These are phyloP conservation scores for Notothenia coriiceps DNA, from an alignment of 2,113 vertebrate species.

Conservation along the genomic window DNA sequence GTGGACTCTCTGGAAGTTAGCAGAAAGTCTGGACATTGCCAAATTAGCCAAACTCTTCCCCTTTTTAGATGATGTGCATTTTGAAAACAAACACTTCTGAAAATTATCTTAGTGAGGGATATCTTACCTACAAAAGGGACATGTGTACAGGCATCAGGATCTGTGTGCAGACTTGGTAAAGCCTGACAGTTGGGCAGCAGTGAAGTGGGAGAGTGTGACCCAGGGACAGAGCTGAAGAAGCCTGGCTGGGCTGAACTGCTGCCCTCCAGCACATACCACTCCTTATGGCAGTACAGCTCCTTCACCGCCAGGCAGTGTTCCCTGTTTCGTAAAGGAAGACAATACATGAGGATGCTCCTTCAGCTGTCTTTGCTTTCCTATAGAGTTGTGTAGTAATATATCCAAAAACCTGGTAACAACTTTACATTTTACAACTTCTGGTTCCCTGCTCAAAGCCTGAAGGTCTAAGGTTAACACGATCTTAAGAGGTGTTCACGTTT, in stretches of 20 bases:
- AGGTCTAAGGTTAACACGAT: too few relatives aligned
- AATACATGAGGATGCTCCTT: background rate
- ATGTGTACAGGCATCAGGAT: constrained; percentile 85
- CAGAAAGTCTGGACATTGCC: too few relatives aligned
- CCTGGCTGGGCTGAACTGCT: constrained; percentile 69
- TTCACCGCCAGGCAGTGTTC: constrained; percentile 96
- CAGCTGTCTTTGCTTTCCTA: too few relatives aligned
- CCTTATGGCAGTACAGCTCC: constrained; percentile 95
- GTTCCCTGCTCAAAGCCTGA: too few relatives aligned
- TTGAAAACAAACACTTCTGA: background rate
- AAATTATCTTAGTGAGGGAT: background rate
- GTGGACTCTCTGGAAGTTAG: too few relatives aligned
- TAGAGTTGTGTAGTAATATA: too few relatives aligned
- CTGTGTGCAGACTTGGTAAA: constrained; percentile 88
- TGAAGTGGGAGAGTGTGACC: constrained; percentile 79
- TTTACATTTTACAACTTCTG: too few relatives aligned
- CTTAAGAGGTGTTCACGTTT: too few relatives aligned
- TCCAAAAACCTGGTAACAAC: too few relatives aligned
- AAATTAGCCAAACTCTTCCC: background rate
- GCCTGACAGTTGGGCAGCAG: constrained; percentile 88
- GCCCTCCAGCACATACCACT: constrained; percentile 89
- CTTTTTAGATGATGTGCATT: background rate
- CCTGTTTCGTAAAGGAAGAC: constrained; percentile 70
- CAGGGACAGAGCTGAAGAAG: constrained; percentile 71
- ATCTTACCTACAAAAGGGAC: constrained; percentile 92